Conservation (phyloP, 2,888 invertebrate species). For the Coronaproctus castanopsis region DNA sequence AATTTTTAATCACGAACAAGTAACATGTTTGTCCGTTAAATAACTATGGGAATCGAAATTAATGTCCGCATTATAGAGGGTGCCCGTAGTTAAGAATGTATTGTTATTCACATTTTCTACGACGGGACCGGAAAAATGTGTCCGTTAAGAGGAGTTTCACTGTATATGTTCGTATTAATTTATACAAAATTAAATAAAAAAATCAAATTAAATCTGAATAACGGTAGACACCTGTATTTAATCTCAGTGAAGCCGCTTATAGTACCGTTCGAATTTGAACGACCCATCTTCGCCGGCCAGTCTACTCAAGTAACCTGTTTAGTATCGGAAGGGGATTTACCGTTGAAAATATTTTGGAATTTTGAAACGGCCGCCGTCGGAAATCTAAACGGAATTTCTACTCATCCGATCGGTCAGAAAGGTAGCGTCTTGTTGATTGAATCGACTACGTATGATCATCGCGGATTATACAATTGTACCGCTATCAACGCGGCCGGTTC, state of each 20-base stretch:
- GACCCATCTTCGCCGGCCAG: constrained; percentile 21
- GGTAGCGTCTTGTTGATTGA: constrained; percentile 9
- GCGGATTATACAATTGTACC: constrained; percentile 35
- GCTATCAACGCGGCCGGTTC: constrained; percentile 36
- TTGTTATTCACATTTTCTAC: too few relatives aligned
- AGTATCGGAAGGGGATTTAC: constrained; percentile 24
- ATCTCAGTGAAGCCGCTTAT: constrained; percentile 64
- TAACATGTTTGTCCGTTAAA: too few relatives aligned
- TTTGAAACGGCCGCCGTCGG: constrained; percentile 22
- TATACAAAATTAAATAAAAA: too few relatives aligned
- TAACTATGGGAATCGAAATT: too few relatives aligned
- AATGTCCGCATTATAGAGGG: too few relatives aligned
- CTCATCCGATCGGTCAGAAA: constrained; percentile 8
- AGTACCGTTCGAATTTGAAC: constrained; percentile 27
- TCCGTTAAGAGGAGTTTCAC: too few relatives aligned
- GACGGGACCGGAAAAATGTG: too few relatives aligned
- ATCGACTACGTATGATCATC: constrained; percentile 17
- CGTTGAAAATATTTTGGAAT: constrained; percentile 24
- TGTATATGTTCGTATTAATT: too few relatives aligned
- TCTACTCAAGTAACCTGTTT: constrained; percentile 24
- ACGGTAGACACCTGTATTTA: too few relatives aligned
- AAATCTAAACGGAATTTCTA: constrained; percentile 11
- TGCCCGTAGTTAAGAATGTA: too few relatives aligned
- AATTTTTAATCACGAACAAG: too few relatives aligned
- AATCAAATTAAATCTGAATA: too few relatives aligned